Base-by-base conservation (phyloP, 2,888 invertebrate genomes). In the Eretmocerus hayati region DNA sequence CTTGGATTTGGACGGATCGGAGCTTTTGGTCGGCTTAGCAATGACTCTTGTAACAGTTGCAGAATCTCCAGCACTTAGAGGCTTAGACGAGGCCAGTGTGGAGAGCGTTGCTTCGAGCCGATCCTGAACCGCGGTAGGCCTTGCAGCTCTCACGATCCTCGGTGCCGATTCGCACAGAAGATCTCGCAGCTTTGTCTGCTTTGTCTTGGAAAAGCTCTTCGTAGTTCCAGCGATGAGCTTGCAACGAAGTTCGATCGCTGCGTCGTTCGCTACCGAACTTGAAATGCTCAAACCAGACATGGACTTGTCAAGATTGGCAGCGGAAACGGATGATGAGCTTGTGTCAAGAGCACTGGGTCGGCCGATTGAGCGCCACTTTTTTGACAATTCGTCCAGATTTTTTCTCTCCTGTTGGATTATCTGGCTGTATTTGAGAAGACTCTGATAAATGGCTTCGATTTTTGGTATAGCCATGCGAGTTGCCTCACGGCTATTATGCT, bases 361-460 rank as follows among this genome's bases (percentile, higher is more conserved):
- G 13, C 51, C 54, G 3, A 65, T 40, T 8, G 52, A 33, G 20
- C 61, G 67, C 60, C 65, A 63, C 42, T 60, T 64, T 19, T 60
- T 65, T 9, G 58, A 42, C 15, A 64, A 47, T 0, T 54, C 36
- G 8, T 66, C 61, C 8, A 70, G 2, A 6, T 56, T 60, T 16
- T 36, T 53, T 45, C 75, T 79, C 63, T 81, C 84, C 46, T 75
- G 78, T 52, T 72, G 73, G 20, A 83, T 73, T 50, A 84, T 80
- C 55, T 85, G 85, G 57, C 82, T 83, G 54, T 90, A 84, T 51
- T 80, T 81, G 22, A 85, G 81, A 62, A 91, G 74, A 0, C 86
- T 84, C 61, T 88, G 86, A 71, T 89, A 91, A 8, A 90, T 80
- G 23, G 82, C 80, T 61, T 90, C 88, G 58, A 87, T 72, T 23